Conservation (phyloP, 2,113 vertebrate genomes). For the Hippolais icterina region DNA sequence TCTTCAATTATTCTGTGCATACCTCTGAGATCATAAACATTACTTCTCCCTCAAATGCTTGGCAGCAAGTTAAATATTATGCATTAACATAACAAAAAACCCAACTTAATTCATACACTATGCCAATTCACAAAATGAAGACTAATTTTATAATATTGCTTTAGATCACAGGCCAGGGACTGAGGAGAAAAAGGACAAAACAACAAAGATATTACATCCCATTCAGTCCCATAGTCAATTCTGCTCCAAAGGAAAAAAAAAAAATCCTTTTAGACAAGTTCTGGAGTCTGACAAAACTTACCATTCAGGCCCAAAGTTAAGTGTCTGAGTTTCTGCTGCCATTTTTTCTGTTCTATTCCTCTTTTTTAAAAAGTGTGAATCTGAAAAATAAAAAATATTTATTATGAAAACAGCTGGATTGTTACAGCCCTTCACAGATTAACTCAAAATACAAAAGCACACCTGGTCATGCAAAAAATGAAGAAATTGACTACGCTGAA, state of each 20-base stretch:
- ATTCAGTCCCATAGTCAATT: not conserved
- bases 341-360: slow-evolving; percentile 79
- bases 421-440: not conserved
- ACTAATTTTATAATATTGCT: not conserved
- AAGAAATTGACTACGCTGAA: not conserved
- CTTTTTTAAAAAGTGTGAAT: slow-evolving; percentile 71
- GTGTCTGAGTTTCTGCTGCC: slow-evolving; percentile 98
- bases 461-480: not conserved
- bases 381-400: slow-evolving; percentile 70
- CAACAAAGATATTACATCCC: not conserved
- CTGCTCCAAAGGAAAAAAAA: not conserved
- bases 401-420: not conserved
- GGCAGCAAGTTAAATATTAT: not conserved
- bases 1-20: not conserved
- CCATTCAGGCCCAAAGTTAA: slow-evolving; percentile 99
- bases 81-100: not conserved
- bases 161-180: not conserved
- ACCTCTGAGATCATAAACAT: not conserved
- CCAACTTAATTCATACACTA: not conserved
- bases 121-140: not conserved
- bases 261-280: not conserved
- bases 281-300: slow-evolving; percentile 67
- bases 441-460: not conserved
- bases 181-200: not conserved
- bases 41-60: not conserved